Percentiles rank a stretch among this genome's conserved stretches.
These are phyloP conservation scores for Heteropelma amictum DNA, from an alignment of 2,888 invertebrate genomes.

Conservation along the genomic window DNA sequence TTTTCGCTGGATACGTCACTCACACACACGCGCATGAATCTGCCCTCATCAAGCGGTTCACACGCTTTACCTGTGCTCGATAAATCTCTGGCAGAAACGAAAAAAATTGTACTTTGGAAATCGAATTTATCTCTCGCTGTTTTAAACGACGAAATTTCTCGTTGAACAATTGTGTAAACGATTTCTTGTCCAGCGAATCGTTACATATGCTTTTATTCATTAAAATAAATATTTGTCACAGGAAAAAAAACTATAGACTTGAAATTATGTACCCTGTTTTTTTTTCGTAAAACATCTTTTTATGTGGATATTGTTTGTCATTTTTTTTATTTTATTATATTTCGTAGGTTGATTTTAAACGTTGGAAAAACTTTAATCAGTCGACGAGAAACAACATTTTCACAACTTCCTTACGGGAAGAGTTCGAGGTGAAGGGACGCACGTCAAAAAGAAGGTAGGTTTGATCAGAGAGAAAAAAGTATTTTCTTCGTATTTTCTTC, in stretches of 20 bases:
- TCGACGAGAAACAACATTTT: not conserved
- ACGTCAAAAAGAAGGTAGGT: constrained; percentile 21
- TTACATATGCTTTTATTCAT: too few relatives aligned
- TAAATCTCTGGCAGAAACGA: not conserved
- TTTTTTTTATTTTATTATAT: too few relatives aligned
- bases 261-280: too few relatives aligned
- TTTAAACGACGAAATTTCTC: too few relatives aligned
- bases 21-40: constrained; percentile 6
- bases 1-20: not conserved
- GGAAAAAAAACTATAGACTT: too few relatives aligned
- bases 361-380: not conserved
- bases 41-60: not conserved
- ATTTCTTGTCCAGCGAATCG: too few relatives aligned
- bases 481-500: constrained; percentile 39
- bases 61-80: constrained; percentile 1
- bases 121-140: too few relatives aligned
- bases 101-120: not conserved
- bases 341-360: not conserved
- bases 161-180: too few relatives aligned
- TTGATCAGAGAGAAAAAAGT: constrained; percentile 48
- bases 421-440: constrained; percentile 29
- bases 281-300: too few relatives aligned
- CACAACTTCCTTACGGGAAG: not conserved
- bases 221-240: too few relatives aligned
- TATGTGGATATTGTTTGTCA: too few relatives aligned